Conservation (phyloP, 2,113 vertebrate species). For the Mastomys coucha region DNA sequence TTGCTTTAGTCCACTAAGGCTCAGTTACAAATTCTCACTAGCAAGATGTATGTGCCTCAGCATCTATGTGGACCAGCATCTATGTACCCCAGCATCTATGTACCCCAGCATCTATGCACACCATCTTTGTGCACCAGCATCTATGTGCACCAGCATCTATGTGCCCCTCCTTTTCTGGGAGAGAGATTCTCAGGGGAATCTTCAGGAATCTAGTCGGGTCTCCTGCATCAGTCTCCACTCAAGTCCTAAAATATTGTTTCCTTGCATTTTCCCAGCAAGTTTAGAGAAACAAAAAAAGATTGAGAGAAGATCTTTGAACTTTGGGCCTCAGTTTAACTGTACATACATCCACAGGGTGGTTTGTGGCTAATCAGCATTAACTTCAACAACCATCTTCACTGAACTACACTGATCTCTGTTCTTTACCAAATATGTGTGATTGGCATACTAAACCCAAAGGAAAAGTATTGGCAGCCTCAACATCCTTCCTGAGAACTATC, state of each 20-base stretch:
- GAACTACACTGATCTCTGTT: not conserved
- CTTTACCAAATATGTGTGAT: not conserved
- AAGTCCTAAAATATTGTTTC: not conserved
- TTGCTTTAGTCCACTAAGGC: rapidly evolving
- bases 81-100: too few relatives aligned
- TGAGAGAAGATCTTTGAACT: not conserved
- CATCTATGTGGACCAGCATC: too few relatives aligned
- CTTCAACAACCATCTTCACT: not conserved
- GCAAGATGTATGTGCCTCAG: too few relatives aligned
- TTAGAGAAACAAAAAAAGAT: not conserved
- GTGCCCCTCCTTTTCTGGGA: not conserved
- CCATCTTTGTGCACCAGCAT: not conserved
- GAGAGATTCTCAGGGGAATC: not conserved
- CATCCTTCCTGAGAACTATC: not conserved
- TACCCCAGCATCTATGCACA: rapidly evolving
- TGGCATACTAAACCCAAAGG: not conserved
- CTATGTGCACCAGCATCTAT: too few relatives aligned
- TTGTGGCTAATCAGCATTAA: not conserved
- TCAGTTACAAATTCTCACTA: not conserved
- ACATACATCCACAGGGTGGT: too few relatives aligned
- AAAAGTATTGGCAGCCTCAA: not conserved
- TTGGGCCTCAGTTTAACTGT: not conserved
- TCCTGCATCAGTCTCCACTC: not conserved
- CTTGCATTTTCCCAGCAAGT: not conserved
- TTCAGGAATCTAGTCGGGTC: not conserved